phyloP scores from a whole-genome alignment of 2,888 invertebrate species.

The Hirudinaria manillensis region DNA sequence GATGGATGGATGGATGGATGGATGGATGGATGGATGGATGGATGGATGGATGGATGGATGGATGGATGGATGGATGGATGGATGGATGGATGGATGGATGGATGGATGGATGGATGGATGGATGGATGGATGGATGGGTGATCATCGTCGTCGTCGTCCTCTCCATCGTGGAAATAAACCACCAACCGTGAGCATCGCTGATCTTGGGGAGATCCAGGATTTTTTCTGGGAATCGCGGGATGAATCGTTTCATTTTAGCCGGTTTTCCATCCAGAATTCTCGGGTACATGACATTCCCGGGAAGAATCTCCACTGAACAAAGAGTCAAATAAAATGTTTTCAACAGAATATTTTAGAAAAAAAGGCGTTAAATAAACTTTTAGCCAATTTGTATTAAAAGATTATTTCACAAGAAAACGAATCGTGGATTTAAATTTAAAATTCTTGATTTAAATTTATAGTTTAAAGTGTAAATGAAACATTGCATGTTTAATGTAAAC shows the following conservation, averaged over 20 bases:
- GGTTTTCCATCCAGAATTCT: neutral
- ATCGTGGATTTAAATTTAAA: no score
- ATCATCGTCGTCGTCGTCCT: no score
- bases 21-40: slow-evolving; percentile 26
- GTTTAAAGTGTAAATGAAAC: neutral
- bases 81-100: slow-evolving; percentile 27
- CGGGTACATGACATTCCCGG: neutral
- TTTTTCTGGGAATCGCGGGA: slow-evolving; percentile 24
- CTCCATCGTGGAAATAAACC: neutral
- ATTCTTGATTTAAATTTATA: no score
- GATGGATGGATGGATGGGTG: slow-evolving; percentile 28
- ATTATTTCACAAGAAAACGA: no score
- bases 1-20: slow-evolving; percentile 21
- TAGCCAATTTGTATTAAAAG: no score
- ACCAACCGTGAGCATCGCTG: neutral
- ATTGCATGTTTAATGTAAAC: neutral
- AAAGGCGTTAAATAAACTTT: no score
- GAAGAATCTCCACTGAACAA: neutral
- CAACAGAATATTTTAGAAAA: neutral
- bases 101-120: slow-evolving; percentile 26
- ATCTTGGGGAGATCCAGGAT: slow-evolving; percentile 21
- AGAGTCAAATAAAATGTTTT: no score
- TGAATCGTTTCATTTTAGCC: neutral
- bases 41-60: slow-evolving; percentile 28
- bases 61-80: slow-evolving; percentile 29